These are phyloP conservation scores for Triplophysa tibetana DNA, from an alignment of 2,113 vertebrate species.

Conservation along the genomic window DNA sequence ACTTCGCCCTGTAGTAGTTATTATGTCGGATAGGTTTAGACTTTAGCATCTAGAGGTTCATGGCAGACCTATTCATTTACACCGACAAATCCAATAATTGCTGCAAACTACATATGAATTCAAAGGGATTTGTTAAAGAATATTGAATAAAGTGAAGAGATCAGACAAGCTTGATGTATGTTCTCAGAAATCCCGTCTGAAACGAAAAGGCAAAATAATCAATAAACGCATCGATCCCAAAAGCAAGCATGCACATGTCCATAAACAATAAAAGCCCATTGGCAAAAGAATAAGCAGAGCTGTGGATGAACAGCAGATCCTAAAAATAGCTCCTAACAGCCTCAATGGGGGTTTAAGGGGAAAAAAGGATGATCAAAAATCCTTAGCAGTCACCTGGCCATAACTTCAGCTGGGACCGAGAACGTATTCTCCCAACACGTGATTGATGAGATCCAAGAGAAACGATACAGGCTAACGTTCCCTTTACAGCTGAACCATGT, in stretches of 20 bases:
- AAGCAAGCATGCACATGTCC: constrained; percentile 34
- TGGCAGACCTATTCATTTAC: too few species aligned
- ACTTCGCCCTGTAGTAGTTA: too few species aligned
- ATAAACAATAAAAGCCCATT: constrained; percentile 38
- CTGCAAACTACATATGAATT: too few species aligned
- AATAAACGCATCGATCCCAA: constrained; percentile 46
- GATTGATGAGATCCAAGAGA: constrained; percentile 16
- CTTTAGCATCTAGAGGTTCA: too few species aligned
- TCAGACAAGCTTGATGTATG: constrained; percentile 24
- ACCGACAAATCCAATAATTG: too few species aligned
- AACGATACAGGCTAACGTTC: constrained; percentile 5
- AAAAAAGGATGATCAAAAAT: constrained; percentile 16
- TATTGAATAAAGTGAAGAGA: neutral
- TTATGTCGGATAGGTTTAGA: too few species aligned
- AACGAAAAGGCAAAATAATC: constrained; percentile 36
- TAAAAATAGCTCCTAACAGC: constrained; percentile 23
- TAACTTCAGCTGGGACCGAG: constrained; percentile 23
- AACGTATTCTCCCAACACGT: constrained; percentile 14
- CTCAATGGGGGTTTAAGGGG: neutral
- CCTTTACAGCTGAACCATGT: neutral
- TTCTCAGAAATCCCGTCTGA: constrained; percentile 23
- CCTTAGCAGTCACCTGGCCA: constrained; percentile 37
- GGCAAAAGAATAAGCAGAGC: neutral
- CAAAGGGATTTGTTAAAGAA: neutral
- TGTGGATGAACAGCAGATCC: constrained; percentile 23